Conservation (phyloP, 1,140 invertebrate species). For the Euura lappo region DNA sequence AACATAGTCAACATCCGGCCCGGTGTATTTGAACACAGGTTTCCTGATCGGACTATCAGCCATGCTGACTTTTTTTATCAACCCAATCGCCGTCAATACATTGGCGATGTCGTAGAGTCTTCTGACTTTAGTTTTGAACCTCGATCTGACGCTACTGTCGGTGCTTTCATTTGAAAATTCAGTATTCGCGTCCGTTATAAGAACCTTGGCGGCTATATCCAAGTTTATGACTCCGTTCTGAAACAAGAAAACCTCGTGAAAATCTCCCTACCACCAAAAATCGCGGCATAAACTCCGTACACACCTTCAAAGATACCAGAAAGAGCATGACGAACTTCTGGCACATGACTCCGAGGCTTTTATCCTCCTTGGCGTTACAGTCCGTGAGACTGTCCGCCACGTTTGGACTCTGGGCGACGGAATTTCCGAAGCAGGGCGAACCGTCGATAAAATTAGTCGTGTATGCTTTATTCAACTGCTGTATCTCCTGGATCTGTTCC, state of each 20-base stretch:
- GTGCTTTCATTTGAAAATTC: slow-evolving; percentile 49
- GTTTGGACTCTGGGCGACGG: slow-evolving; percentile 27
- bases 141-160: slow-evolving; percentile 52
- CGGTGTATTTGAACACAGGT: slow-evolving; percentile 73
- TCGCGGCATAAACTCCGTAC: slow-evolving; percentile 30
- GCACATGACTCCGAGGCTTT: slow-evolving; percentile 72
- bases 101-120: slow-evolving; percentile 79
- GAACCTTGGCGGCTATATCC: slow-evolving; percentile 71
- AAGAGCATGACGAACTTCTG: slow-evolving; percentile 79
- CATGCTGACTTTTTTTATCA: slow-evolving; percentile 70
- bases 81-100: slow-evolving; percentile 71
- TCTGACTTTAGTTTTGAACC: slow-evolving; percentile 71
- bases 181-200: slow-evolving; percentile 60
- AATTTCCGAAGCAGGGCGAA: slow-evolving; percentile 16
- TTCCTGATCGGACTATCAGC: slow-evolving; percentile 65
- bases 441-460: slow-evolving; percentile 26
- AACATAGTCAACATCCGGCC: slow-evolving; percentile 56
- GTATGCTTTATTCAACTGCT: slow-evolving; percentile 35
- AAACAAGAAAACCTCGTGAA: slow-evolving; percentile 41
- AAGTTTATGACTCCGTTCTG: slow-evolving; percentile 72
- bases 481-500: slow-evolving; percentile 41
- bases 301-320: slow-evolving; percentile 69
- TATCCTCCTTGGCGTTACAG: slow-evolving; percentile 53
- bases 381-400: slow-evolving; percentile 29
- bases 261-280: slow-evolving; percentile 9